A percentile compares a stretch with the other conserved stretches of the same genome.
Conservation (phyloP, 53 echinoderm and acorn worm species). For the Zoroaster sp. region DNA sequence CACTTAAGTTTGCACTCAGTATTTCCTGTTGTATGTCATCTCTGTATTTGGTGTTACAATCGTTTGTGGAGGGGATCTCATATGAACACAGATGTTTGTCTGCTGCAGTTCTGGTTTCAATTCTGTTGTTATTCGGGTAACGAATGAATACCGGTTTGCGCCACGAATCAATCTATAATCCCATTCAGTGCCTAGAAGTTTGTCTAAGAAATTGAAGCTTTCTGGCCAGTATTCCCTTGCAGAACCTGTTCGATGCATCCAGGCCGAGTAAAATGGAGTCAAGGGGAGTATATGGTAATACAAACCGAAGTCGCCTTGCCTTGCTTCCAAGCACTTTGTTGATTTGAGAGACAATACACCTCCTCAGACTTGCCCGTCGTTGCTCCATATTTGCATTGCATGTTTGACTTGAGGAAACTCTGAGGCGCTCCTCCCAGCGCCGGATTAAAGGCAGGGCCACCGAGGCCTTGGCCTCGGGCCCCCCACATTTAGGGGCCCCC, state of each 20-base stretch:
- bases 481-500: too few species aligned
- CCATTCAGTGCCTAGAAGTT: neutral
- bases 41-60: neutral
- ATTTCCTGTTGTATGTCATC: neutral
- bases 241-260: neutral
- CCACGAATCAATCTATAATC: neutral
- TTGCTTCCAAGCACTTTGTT: neutral
- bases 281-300: neutral
- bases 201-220: neutral
- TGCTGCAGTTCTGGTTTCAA: neutral
- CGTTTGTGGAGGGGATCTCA: neutral
- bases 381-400: neutral
- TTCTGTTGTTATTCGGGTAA: neutral
- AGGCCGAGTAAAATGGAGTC: neutral
- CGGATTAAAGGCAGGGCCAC: too few species aligned
- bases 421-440: neutral
- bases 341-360: neutral
- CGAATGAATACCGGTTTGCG: neutral
- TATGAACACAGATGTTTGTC: neutral
- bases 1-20: neutral
- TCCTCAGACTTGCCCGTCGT: neutral
- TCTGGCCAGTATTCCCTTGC: neutral
- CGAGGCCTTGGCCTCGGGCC: too few species aligned
- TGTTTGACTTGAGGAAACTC: neutral
- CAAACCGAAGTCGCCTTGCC: neutral